A percentile compares a stretch with the other conserved stretches of the same genome.
Evolutionary conservation across 2,113 vertebrate genomes (phyloP).

Genomic region (Malurus melanocephalus): DNA sequence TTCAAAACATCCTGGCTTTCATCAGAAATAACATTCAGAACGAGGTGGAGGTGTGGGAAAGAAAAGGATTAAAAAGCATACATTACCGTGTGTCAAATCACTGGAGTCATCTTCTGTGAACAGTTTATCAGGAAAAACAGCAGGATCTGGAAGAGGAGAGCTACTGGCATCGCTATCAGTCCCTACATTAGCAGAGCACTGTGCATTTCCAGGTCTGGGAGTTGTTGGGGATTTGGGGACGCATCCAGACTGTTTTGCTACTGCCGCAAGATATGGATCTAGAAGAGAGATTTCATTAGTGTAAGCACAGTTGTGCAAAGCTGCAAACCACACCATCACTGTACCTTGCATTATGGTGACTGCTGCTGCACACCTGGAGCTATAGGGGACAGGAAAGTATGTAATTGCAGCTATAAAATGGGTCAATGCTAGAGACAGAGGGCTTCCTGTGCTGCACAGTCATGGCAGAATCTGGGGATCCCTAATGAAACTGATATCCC

Average conservation of each 20-base stretch:
- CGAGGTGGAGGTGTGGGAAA: slow-evolving; percentile 3
- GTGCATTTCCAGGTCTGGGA: slow-evolving; percentile 42
- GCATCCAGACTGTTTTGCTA: not conserved
- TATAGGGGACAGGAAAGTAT: not conserved
- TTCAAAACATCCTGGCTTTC: not conserved
- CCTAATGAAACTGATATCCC: not conserved
- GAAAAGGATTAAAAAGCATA: not conserved
- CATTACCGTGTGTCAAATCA: slow-evolving; percentile 84
- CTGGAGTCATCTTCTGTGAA: slow-evolving; percentile 76
- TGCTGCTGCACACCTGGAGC: not conserved
- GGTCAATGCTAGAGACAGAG: not conserved
- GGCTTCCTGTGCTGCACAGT: not conserved
- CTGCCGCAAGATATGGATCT: not conserved
- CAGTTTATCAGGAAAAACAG: slow-evolving; percentile 38
- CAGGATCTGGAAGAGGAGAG: slow-evolving; percentile 57
- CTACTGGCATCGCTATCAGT: slow-evolving; percentile 16
- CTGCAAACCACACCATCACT: not conserved
- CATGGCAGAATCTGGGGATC: not conserved
- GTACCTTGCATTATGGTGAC: not conserved
- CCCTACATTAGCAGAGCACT: not conserved
- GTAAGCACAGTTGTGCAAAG: not conserved
- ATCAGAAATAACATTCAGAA: not conserved
- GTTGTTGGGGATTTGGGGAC: not conserved
- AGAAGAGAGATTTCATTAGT: not conserved
- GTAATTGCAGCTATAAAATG: not conserved